Conservation (phyloP, 1,140 invertebrate genomes). For the Stegodyphus mimosarum region DNA sequence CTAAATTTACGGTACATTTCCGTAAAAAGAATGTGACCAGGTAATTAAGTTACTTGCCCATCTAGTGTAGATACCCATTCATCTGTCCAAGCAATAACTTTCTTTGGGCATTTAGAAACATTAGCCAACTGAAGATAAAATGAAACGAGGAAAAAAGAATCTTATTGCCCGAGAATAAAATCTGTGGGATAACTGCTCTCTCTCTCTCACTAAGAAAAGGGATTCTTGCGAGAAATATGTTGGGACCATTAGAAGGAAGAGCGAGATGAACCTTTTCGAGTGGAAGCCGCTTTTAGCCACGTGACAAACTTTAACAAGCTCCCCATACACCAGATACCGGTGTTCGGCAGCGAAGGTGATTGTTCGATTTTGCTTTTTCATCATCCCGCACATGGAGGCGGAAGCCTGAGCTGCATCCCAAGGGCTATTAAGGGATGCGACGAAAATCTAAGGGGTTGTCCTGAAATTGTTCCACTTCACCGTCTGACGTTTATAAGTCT, state of each 20-base stretch:
- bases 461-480: not conserved
- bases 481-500: too few species aligned
- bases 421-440: conserved; percentile 28
- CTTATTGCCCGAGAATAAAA: conserved; percentile 22
- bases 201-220: not conserved
- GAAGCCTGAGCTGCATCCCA: conserved; percentile 20
- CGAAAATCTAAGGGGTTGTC: conserved; percentile 10
- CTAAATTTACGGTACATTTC: not conserved
- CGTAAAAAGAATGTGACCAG: not conserved
- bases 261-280: conserved; percentile 18
- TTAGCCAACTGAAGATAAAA: not conserved
- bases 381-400: not conserved
- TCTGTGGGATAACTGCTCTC: conserved; percentile 5
- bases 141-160: not conserved
- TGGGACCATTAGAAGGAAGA: conserved; percentile 9
- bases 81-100: not conserved
- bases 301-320: conserved; percentile 43
- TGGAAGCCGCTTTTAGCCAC: conserved; percentile 38
- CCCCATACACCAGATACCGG: conserved; percentile 28
- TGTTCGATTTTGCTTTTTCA: conserved; percentile 17
- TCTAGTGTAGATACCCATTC: not conserved
- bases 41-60: not conserved
- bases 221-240: not conserved
- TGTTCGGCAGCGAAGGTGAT: conserved; percentile 11
- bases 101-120: not conserved